phyloP scores from a whole-genome alignment of 2,888 invertebrate genomes.

The Megamerina dolium region DNA sequence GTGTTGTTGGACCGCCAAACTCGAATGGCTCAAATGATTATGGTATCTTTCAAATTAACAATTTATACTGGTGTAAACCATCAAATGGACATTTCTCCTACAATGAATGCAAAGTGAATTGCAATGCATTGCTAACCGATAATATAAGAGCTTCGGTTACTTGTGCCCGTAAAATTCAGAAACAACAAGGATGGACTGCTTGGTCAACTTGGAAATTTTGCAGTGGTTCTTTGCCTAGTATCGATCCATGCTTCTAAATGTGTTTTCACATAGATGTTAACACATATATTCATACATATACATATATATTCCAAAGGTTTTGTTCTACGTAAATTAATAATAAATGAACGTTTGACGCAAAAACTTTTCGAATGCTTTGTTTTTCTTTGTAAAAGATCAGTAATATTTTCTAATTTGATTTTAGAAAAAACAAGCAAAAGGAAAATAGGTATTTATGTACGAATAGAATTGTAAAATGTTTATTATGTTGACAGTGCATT shows the following conservation, averaged over 20 bases:
- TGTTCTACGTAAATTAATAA: no score
- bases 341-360: no score
- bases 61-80: conserved; percentile 36
- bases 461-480: no score
- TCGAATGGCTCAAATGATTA: conserved; percentile 46
- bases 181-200: conserved; percentile 38
- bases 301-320: no score
- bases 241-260: conserved; percentile 34
- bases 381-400: no score
- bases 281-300: no score
- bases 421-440: no score
- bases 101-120: conserved; percentile 34
- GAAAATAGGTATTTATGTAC: no score
- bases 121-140: conserved; percentile 33
- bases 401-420: no score
- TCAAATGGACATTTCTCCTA: conserved; percentile 27
- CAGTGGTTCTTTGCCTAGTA: conserved; percentile 29
- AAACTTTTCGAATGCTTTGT: no score
- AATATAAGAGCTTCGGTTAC: conserved; percentile 32
- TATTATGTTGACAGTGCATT: no score
- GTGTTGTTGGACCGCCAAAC: conserved; percentile 48
- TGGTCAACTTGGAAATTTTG: conserved; percentile 40
- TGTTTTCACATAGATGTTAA: no score
- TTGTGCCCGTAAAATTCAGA: conserved; percentile 34
- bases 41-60: conserved; percentile 38